Evolutionary conservation across 2,113 vertebrate genomes (phyloP).

Genomic region (Daboia siamensis): DNA sequence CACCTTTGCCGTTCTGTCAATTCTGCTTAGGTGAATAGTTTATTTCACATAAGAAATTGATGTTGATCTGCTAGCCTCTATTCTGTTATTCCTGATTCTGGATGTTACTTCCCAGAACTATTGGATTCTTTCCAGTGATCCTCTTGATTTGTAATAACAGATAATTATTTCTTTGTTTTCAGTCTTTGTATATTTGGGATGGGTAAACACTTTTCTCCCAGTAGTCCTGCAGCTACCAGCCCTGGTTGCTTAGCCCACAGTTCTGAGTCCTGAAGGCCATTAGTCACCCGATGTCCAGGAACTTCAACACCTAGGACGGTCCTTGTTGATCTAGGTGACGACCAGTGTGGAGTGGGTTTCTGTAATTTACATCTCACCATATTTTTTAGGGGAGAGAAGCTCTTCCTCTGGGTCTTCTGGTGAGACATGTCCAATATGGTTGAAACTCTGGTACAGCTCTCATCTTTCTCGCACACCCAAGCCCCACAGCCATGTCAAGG

Average conservation of each 20-base stretch:
- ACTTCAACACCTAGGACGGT: not conserved
- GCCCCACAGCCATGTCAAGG: not conserved
- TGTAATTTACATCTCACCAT: not conserved
- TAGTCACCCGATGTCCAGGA: not conserved
- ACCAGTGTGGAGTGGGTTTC: not conserved
- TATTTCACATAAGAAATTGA: not conserved
- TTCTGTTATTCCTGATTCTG: not conserved
- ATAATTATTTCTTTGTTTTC: not conserved
- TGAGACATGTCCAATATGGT: not conserved
- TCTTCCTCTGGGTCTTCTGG: not conserved
- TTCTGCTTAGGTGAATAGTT: too few species aligned
- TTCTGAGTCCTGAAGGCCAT: not conserved
- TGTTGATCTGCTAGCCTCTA: not conserved
- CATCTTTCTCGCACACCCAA: not conserved
- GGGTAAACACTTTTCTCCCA: not conserved
- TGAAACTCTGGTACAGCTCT: not conserved
- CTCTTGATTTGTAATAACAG: not conserved
- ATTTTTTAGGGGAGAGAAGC: not conserved
- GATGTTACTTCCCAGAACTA: not conserved
- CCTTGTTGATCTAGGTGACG: not conserved
- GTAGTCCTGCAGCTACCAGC: not conserved
- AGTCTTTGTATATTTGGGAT: not conserved
- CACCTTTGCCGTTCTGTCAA: too few species aligned
- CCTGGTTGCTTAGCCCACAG: not conserved
- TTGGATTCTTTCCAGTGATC: not conserved